These are phyloP conservation scores for roundworm (Caenorhabditis elegans) DNA, from an alignment of 1,140 invertebrate genomes.

Conservation along the genomic window DNA sequence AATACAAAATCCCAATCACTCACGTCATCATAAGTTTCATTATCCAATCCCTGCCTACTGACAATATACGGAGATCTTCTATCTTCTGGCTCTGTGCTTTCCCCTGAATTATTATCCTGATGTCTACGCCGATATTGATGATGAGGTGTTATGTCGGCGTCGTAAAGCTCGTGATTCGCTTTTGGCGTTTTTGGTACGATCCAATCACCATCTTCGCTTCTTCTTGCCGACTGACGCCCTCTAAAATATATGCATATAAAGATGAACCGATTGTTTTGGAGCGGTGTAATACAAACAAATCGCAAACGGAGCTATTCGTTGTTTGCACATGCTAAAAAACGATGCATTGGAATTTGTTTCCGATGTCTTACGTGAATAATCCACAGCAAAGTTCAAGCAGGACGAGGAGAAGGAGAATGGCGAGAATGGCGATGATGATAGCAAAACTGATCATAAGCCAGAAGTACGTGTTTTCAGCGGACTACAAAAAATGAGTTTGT, in stretches of 20 bases:
- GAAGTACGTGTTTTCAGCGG: conserved; percentile 47
- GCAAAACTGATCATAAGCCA: conserved; percentile 47
- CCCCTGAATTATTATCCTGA: neutral
- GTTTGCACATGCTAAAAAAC: neutral
- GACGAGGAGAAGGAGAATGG: conserved; percentile 35
- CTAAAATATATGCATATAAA: neutral
- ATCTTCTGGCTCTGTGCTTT: neutral
- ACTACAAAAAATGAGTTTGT: neutral
- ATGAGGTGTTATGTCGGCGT: neutral
- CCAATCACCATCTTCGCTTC: conserved; percentile 13
- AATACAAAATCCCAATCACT: neutral
- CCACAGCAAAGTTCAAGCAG: conserved; percentile 29
- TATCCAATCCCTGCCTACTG: neutral
- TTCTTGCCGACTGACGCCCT: neutral
- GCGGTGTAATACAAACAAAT: conserved; percentile 4
- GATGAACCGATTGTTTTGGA: neutral
- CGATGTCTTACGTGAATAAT: conserved; percentile 23
- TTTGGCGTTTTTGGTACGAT: neutral
- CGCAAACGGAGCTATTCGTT: neutral
- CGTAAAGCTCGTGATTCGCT: conserved; percentile 4
- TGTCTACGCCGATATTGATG: neutral
- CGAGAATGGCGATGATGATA: conserved; percentile 35
- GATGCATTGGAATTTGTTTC: neutral
- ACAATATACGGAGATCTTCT: neutral
- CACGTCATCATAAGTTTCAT: conserved; percentile 8